These are phyloP conservation scores for Campoplex nolae DNA, from an alignment of 2,888 invertebrate genomes.

Conservation along the genomic window DNA sequence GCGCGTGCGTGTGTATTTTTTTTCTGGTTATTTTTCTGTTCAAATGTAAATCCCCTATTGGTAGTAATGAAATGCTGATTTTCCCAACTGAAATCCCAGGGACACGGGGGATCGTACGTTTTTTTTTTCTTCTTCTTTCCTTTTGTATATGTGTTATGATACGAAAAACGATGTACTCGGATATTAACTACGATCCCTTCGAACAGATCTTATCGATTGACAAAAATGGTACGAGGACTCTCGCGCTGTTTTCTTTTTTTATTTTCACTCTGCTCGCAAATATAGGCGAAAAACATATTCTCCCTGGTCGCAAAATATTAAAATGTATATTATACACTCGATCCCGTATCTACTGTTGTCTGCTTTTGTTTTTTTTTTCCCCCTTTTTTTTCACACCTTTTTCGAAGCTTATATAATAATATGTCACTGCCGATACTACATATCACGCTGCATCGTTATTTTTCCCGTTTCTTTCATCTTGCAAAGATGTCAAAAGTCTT, in stretches of 20 bases:
- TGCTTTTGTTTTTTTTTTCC: too few relatives aligned
- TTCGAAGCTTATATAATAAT: not conserved
- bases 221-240: slow-evolving; percentile 34
- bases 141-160: not conserved
- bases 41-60: slow-evolving; percentile 24
- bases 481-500: not conserved
- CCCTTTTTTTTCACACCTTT: not conserved
- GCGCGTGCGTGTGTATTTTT: slow-evolving; percentile 11
- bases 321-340: slow-evolving; percentile 37
- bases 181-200: slow-evolving; percentile 50
- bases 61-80: slow-evolving; percentile 53
- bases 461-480: not conserved
- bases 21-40: slow-evolving; percentile 1
- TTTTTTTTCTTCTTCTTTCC: not conserved
- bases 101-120: slow-evolving; percentile 15
- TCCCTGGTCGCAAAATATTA: slow-evolving; percentile 24
- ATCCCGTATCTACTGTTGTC: slow-evolving; percentile 9
- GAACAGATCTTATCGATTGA: slow-evolving; percentile 38
- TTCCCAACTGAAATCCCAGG: slow-evolving; percentile 5
- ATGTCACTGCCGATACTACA: not conserved
- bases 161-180: slow-evolving; percentile 19
- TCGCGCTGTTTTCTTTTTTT: slow-evolving; percentile 12
- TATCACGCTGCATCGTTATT: not conserved
- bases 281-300: slow-evolving; percentile 11
- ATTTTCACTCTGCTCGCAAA: slow-evolving; percentile 6